Percentiles rank a stretch among this genome's conserved stretches.
Evolutionary conservation across 2,888 invertebrate species (phyloP).

Genomic region (Pilophorus perplexus): DNA sequence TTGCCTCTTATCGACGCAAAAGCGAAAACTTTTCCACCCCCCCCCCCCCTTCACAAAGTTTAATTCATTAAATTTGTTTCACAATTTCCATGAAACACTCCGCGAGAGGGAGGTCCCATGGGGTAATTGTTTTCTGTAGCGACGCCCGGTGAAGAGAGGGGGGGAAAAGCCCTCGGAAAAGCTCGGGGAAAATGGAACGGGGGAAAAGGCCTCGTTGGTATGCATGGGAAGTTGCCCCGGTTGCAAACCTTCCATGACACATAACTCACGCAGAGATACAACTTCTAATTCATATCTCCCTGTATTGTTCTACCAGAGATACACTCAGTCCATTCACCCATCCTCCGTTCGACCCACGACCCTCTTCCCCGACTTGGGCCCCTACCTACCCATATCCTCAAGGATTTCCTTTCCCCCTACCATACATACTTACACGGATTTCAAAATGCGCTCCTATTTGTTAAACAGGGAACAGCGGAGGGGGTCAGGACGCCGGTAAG

Average conservation of each 20-base stretch:
- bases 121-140: conserved; percentile 29
- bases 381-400: no score
- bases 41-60: conserved; percentile 3
- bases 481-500: conserved; percentile 16
- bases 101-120: not conserved
- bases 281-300: conserved; percentile 38
- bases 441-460: conserved; percentile 34
- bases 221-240: conserved; percentile 36
- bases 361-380: not conserved
- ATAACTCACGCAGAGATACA: conserved; percentile 36
- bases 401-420: no score
- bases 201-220: conserved; percentile 20
- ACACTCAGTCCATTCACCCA: conserved; percentile 20
- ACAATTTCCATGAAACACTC: conserved; percentile 4
- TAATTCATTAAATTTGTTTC: conserved; percentile 34
- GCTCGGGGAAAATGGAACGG: conserved; percentile 19
- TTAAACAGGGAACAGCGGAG: conserved; percentile 1
- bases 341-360: not conserved
- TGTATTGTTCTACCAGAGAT: conserved; percentile 36
- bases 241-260: conserved; percentile 34
- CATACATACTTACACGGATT: conserved; percentile 37
- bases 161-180: conserved; percentile 11
- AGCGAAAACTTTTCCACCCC: conserved; percentile 6
- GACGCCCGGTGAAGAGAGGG: not conserved
- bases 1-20: conserved; percentile 18